Conservation (phyloP, 2,888 invertebrate genomes). For the Carcina quercana region DNA sequence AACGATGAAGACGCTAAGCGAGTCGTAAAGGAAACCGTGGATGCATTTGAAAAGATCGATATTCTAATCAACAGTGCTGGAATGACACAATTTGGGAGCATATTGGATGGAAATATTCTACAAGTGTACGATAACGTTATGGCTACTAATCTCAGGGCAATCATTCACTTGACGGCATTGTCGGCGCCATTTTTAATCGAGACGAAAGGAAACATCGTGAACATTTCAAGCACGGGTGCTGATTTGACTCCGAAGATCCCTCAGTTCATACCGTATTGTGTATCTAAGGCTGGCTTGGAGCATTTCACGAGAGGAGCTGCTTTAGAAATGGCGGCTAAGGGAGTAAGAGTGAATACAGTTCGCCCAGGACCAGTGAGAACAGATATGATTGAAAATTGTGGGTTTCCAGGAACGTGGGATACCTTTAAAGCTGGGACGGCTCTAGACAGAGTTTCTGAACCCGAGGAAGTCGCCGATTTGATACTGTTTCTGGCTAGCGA, state of each 20-base stretch:
- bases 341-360: conserved; percentile 55
- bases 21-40: conserved; percentile 22
- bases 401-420: conserved; percentile 15
- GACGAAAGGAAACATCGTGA: conserved; percentile 31
- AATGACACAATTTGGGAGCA: conserved; percentile 9
- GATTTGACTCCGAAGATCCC: conserved; percentile 7
- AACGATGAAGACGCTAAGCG: conserved; percentile 23
- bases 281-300: conserved; percentile 28
- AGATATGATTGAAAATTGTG: conserved; percentile 21
- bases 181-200: conserved; percentile 26
- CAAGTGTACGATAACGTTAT: conserved; percentile 24
- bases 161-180: conserved; percentile 21
- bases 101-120: conserved; percentile 21
- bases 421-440: conserved; percentile 13
- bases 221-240: conserved; percentile 25
- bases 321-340: conserved; percentile 21
- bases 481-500: conserved; percentile 28
- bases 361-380: conserved; percentile 75
- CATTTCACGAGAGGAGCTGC: conserved; percentile 27
- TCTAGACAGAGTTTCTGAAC: conserved; percentile 19
- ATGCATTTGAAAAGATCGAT: conserved; percentile 28
- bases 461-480: conserved; percentile 29
- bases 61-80: conserved; percentile 38
- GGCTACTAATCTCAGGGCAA: conserved; percentile 23
- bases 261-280: conserved; percentile 15